Conservation (phyloP, 2,888 invertebrate genomes). For the Conops quadrifasciatus region DNA sequence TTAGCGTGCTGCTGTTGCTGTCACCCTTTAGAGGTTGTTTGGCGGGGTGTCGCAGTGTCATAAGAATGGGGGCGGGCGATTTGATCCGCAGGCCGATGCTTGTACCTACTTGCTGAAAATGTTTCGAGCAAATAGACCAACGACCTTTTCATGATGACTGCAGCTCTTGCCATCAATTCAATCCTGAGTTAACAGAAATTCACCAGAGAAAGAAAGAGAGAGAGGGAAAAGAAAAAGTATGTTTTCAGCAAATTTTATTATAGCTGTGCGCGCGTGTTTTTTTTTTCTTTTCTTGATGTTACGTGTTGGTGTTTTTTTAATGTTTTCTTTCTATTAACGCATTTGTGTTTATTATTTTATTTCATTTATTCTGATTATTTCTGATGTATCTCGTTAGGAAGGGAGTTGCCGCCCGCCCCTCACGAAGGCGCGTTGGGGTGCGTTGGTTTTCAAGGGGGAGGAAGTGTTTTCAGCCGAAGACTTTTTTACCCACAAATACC, state of each 20-base stretch:
- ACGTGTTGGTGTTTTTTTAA: conserved; percentile 8
- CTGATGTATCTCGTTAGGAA: not conserved
- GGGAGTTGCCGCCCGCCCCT: conserved; percentile 3
- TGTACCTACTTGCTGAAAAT: not conserved
- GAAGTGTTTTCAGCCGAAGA: not conserved
- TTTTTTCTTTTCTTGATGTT: conserved; percentile 17
- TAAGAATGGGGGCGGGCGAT: no score
- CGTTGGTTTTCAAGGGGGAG: not conserved
- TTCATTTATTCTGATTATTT: conserved; percentile 31
- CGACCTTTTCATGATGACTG: no score
- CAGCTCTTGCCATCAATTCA: no score
- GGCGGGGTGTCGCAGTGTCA: no score
- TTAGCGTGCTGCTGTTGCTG: not conserved
- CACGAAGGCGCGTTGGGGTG: conserved; percentile 7
- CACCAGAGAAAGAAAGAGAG: no score
- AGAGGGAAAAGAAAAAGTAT: no score
- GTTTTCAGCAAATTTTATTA: no score
- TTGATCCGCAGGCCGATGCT: not conserved
- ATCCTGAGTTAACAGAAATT: no score
- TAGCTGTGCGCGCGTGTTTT: not conserved
- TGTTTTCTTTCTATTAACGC: conserved; percentile 17
- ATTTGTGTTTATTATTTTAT: conserved; percentile 33
- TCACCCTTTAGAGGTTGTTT: no score
- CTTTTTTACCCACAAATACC: conserved; percentile 40
- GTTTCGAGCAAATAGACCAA: not conserved